Conservation (phyloP, 2,113 vertebrate species). For the Tapirus terrestris region DNA sequence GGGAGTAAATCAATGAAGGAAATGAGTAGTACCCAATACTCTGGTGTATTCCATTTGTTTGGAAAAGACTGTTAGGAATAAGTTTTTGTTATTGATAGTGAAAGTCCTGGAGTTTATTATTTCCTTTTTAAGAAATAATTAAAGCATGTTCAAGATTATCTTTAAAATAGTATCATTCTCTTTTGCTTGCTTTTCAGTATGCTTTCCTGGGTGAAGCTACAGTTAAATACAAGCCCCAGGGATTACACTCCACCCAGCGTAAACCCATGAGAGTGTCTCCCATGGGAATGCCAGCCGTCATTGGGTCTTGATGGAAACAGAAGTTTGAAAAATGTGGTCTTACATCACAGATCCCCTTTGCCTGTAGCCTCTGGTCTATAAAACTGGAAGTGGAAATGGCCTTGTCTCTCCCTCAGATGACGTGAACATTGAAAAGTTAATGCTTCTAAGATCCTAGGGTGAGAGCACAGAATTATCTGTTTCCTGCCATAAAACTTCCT, state of each 20-base stretch:
- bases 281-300: neutral
- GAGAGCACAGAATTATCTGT: neutral
- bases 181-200: neutral
- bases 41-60: neutral
- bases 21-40: neutral
- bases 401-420: neutral
- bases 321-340: neutral
- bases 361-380: neutral
- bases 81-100: neutral
- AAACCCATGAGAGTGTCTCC: neutral
- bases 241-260: neutral
- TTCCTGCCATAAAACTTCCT: constrained; percentile 36
- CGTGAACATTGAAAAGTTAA: neutral
- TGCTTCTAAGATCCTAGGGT: neutral
- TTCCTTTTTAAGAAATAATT: neutral
- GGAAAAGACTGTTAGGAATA: neutral
- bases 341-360: neutral
- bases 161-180: neutral
- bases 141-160: neutral
- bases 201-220: neutral
- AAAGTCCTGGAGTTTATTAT: neutral
- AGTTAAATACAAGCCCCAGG: neutral
- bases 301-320: neutral
- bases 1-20: neutral
- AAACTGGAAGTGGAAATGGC: neutral